These are phyloP conservation scores for Mesoclemmys tuberculata DNA, from an alignment of 2,113 vertebrate genomes.

Conservation along the genomic window DNA sequence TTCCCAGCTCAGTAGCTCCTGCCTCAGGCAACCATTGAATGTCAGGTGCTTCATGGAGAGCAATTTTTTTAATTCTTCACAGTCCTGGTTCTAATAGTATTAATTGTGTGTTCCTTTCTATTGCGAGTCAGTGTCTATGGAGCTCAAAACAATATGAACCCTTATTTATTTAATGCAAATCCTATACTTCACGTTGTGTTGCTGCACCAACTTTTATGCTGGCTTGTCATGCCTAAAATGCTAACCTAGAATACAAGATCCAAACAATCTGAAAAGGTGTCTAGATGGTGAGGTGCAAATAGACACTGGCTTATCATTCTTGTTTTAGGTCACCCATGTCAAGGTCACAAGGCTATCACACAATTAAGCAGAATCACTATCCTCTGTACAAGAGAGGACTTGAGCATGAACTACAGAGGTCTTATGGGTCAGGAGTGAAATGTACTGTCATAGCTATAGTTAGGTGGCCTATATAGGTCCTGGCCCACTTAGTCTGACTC, in stretches of 20 bases:
- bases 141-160: slow-evolving; percentile 28
- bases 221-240: neutral
- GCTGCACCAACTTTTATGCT: neutral
- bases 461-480: slow-evolving; percentile 50
- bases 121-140: neutral
- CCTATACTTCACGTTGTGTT: neutral
- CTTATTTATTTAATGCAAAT: neutral
- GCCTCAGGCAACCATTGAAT: neutral
- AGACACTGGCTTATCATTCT: neutral
- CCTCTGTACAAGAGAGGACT: slow-evolving; percentile 40
- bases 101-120: neutral
- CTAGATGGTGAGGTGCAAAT: neutral
- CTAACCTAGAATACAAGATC: slow-evolving; percentile 15
- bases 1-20: neutral
- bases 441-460: slow-evolving; percentile 52
- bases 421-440: neutral
- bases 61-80: neutral
- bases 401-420: slow-evolving; percentile 60
- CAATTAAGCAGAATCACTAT: neutral
- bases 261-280: neutral
- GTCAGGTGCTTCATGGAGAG: neutral
- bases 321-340: neutral
- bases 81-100: slow-evolving; percentile 11
- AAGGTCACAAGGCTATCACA: neutral
- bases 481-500: slow-evolving; percentile 16